Percentiles rank a stretch among this genome's conserved stretches.
These are phyloP conservation scores for Ctenomys sociabilis DNA, from an alignment of 2,113 vertebrate species.

Conservation along the genomic window DNA sequence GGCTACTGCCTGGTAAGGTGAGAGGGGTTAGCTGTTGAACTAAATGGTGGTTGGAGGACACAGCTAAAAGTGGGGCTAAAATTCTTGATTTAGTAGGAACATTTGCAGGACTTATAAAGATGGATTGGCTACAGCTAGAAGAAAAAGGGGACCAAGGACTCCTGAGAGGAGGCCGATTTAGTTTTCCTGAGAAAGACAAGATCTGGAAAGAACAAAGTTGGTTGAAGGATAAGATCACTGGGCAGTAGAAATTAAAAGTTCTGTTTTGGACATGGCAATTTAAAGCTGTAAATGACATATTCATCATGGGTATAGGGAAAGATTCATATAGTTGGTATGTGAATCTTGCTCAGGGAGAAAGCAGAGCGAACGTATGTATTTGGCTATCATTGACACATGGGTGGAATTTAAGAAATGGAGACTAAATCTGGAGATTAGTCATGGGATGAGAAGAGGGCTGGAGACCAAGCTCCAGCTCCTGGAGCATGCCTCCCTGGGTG, in stretches of 20 bases:
- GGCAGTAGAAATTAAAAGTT: constrained; percentile 14
- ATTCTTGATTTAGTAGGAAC: background rate
- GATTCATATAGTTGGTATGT: background rate
- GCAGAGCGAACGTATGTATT: background rate
- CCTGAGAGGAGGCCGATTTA: background rate
- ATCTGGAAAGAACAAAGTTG: background rate
- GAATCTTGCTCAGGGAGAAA: background rate
- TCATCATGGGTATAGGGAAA: background rate
- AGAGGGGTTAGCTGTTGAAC: background rate
- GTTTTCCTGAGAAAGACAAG: constrained; percentile 4
- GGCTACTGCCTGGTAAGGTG: background rate
- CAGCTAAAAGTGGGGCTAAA: background rate
- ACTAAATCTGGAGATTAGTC: background rate
- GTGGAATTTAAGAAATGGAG: background rate
- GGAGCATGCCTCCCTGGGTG: background rate
- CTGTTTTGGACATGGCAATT: background rate
- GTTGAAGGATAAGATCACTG: background rate
- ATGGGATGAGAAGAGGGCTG: background rate
- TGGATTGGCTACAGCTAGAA: background rate
- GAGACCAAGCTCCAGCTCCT: background rate
- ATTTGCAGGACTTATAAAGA: background rate
- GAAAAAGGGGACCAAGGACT: background rate
- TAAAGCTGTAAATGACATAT: background rate
- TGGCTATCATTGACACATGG: background rate
- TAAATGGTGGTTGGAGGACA: background rate